phyloP scores from a whole-genome alignment of 2,113 vertebrate genomes.

The Pimephales promelas region DNA sequence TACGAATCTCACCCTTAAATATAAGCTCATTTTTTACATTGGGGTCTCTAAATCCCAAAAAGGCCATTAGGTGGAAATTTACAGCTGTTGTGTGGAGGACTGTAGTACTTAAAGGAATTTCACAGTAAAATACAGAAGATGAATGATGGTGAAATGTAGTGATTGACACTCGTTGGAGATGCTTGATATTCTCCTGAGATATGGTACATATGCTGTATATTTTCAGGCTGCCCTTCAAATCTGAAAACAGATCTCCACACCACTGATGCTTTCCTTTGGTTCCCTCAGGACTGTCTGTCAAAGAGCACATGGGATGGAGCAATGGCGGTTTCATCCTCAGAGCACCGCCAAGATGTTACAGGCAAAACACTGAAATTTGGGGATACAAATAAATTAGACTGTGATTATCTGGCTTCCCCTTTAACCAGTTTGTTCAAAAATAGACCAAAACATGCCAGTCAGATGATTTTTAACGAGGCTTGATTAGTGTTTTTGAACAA shows the following conservation, averaged over 20 bases:
- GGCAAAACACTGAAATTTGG: constrained; percentile 10
- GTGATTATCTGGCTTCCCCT: neutral
- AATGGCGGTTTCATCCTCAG: neutral
- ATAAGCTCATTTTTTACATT: too few relatives aligned
- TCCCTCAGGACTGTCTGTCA: neutral
- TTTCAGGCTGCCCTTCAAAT: constrained; percentile 37
- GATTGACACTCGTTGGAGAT: constrained; percentile 21
- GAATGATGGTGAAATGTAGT: neutral
- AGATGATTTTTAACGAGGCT: neutral
- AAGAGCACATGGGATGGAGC: neutral
- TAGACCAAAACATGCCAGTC: neutral
- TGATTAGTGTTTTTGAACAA: constrained; percentile 15
- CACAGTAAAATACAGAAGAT: neutral
- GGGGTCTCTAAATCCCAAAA: neutral
- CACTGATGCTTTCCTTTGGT: neutral
- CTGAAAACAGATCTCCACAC: constrained; percentile 27
- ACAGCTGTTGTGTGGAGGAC: neutral
- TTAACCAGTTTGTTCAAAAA: neutral
- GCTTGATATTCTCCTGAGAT: constrained; percentile 24
- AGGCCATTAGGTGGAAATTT: neutral
- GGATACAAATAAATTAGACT: constrained; percentile 4
- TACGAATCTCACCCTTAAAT: too few relatives aligned
- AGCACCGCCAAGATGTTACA: neutral
- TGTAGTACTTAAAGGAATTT: neutral
- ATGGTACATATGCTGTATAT: constrained; percentile 13